Evolutionary conservation across 2,888 invertebrate species (phyloP), one percentile per base, ranked within the genome.

Genomic region (Nomada ferruginata): DNA sequence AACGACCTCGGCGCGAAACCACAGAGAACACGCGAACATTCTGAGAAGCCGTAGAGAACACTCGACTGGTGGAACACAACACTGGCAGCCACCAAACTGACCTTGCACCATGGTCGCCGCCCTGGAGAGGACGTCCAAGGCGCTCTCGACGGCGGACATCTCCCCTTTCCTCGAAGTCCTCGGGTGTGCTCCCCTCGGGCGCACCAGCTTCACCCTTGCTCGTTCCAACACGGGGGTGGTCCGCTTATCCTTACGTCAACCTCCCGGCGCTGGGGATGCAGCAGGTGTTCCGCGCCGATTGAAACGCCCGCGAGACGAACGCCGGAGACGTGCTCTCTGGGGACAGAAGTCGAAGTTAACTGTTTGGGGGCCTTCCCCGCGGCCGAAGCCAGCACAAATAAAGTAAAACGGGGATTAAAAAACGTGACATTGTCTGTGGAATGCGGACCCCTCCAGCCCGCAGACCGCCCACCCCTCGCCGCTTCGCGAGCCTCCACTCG

Each of bases 71-170:
- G 18, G 29, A 36, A 60, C 23, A 4, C 18, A 29, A 36, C n/a
- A 60, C n/a, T 15, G 36, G 52, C 15, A 36, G 29, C 29, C 11
- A 23, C 26, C 42, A 53, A n/a, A 92, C 93, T 90, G 89, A 93
- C 93, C 97, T 94, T 97, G 97, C 89, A 98, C 96, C 97, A 98
- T 97, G 29, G 97, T 97, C 29, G 98, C 98, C 82, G 97, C 98
- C 91, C 97, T 96, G 87, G 97, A 97, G 87, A 98, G 95, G 89
- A 98, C 97, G 92, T 98, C 97, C 93, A 98, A 94, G 83, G 98
- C 97, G 79, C 97, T 96, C 95, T 98, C 98, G 94, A 97, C 96
- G 90, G 95, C 95, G 94, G 96, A 96, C 96, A 96, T 96, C 88
- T 90, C 91, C 89, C 89, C 90, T 63, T 36, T 26, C 29, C 53